Percentiles rank a stretch among this genome's conserved stretches.
Evolutionary conservation across 2,888 invertebrate genomes (phyloP).

Genomic region (Pasiphila rectangulata): DNA sequence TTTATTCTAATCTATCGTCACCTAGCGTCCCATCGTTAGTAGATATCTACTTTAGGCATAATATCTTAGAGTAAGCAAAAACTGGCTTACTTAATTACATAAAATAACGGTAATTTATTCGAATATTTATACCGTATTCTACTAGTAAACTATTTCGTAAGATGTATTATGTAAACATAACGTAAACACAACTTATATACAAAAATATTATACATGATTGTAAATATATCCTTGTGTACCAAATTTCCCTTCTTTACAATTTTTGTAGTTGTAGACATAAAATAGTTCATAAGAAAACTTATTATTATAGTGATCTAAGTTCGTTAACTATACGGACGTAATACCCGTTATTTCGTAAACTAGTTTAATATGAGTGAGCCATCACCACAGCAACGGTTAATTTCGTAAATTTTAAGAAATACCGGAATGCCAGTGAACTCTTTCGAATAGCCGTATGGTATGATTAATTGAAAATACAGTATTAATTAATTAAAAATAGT

Average conservation of each 20-base stretch:
- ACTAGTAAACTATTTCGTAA: slow-evolving; percentile 58
- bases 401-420: slow-evolving; percentile 7
- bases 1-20: slow-evolving; percentile 37
- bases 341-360: neutral
- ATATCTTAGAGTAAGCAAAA: slow-evolving; percentile 49
- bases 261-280: slow-evolving; percentile 65
- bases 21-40: slow-evolving; percentile 53
- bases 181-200: slow-evolving; percentile 71
- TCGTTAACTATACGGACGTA: slow-evolving; percentile 8
- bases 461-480: slow-evolving; percentile 3
- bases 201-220: slow-evolving; percentile 71
- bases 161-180: slow-evolving; percentile 48
- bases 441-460: slow-evolving; percentile 2
- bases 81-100: slow-evolving; percentile 56
- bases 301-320: slow-evolving; percentile 16
- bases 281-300: slow-evolving; percentile 13
- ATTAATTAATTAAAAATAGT: slow-evolving; percentile 6
- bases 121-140: slow-evolving; percentile 75
- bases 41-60: slow-evolving; percentile 36
- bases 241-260: slow-evolving; percentile 79
- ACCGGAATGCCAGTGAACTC: slow-evolving; percentile 14
- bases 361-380: neutral
- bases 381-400: slow-evolving; percentile 7
- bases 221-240: slow-evolving; percentile 72
- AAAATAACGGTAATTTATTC: slow-evolving; percentile 67